Evolutionary conservation across 2,888 invertebrate species (phyloP), one percentile per base, ranked within the genome.

Genomic region (Melieria omissa): DNA sequence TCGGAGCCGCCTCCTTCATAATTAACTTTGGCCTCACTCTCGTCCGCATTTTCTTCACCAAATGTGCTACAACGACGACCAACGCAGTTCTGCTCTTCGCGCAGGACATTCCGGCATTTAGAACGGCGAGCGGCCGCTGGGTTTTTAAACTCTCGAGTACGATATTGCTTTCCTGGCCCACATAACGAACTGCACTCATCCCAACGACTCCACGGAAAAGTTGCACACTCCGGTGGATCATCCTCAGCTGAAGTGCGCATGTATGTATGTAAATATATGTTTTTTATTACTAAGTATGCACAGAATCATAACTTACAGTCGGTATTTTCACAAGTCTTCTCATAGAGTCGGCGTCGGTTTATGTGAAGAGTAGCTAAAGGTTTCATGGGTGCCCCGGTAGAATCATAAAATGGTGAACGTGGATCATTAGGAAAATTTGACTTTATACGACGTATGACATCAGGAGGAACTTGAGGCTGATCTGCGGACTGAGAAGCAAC

Each of bases 331-430:
- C 96, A 96, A 70, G 90, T 91, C 83, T 93, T 94, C 79, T 94
- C 93, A 81, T 95, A 94, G 0, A 96, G 89, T 69, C 96, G 89
- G 78, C 95, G 91, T 42, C 97, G 87, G 6, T 92, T 92, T 60
- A 99, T 88, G 69, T 93, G 92, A 7, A 99, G 88, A 16, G 93
- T 89, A 0, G 98, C 99, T 75, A 98, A 89, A 0, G 99, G 97
- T 76, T 95, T 92, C 92, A 99, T 95, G 44, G 93, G 93, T 1
- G 86, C 86, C 0, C 92, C 94, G 0, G 88, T 88, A 0, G 92
- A 88, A 83, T 96, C 96, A 86, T 92, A 98, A 88, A 99, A 99
- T 0, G 99, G 99, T 0, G 98, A 97, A 63, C 93, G 89, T 0
- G 92, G 91, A 86, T 97, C 94, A 80, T 93, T 93, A 0, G 97